Evolutionary conservation across 2,113 vertebrate species (phyloP).

Genomic region (Gracilinanus agilis): DNA sequence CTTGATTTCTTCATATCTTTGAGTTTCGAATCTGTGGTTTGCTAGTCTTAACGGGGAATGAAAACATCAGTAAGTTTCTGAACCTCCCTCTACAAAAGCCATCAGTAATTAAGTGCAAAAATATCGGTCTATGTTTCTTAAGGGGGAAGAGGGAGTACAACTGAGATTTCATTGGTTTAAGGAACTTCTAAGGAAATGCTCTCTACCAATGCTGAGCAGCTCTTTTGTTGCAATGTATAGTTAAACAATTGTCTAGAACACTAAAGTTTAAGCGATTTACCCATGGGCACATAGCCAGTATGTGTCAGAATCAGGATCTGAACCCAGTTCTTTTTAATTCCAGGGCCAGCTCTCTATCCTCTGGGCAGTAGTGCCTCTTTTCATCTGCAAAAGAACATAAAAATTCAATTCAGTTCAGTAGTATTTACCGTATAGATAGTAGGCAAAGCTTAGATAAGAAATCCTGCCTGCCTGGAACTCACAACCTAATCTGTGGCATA

Average conservation of each 20-base stretch:
- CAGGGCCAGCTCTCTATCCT: neutral
- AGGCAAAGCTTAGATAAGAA: neutral
- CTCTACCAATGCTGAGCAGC: neutral
- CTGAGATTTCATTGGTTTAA: neutral
- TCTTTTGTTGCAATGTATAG: neutral
- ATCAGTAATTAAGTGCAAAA: neutral
- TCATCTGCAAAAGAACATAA: neutral
- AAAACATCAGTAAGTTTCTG: constrained; percentile 33
- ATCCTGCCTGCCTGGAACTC: neutral
- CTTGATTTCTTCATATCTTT: constrained; percentile 11
- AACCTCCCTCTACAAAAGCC: constrained; percentile 34
- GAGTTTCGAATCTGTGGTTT: neutral
- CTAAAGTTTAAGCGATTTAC: neutral
- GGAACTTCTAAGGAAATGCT: neutral
- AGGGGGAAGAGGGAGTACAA: neutral
- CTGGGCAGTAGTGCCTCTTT: neutral
- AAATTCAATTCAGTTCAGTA: neutral
- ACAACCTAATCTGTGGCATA: neutral
- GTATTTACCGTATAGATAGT: neutral
- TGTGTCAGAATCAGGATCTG: neutral
- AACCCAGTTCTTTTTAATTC: neutral
- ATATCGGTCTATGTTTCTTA: neutral
- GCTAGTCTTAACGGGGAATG: neutral
- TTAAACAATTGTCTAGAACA: neutral
- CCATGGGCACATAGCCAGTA: neutral